A percentile compares a stretch with the other conserved stretches of the same genome.
These are phyloP conservation scores for Vanessa cardui DNA, from an alignment of 2,888 invertebrate genomes.

Conservation along the genomic window DNA sequence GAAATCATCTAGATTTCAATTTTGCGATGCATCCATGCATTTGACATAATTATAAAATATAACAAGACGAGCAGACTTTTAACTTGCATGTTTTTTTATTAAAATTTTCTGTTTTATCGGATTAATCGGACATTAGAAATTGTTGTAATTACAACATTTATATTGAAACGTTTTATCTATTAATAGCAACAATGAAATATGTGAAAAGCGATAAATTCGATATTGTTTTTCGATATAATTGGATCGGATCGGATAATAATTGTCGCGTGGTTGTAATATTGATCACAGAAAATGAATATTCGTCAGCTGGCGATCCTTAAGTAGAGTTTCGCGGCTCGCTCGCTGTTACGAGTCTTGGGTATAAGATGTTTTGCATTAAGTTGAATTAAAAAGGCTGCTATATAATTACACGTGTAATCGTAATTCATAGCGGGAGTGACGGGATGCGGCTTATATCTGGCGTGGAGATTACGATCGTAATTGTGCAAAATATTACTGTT, in stretches of 20 bases:
- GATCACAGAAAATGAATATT: constrained; percentile 22
- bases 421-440: constrained; percentile 52
- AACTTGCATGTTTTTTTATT: constrained; percentile 1
- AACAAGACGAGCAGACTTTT: neutral
- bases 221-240: constrained; percentile 15
- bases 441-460: constrained; percentile 58
- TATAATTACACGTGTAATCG: constrained; percentile 50
- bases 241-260: constrained; percentile 18
- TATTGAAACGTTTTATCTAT: neutral
- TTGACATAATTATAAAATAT: constrained; percentile 14
- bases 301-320: constrained; percentile 23
- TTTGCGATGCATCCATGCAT: constrained; percentile 19
- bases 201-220: neutral
- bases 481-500: constrained; percentile 72
- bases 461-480: constrained; percentile 68
- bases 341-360: neutral
- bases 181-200: neutral
- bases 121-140: neutral
- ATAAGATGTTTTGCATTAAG: constrained; percentile 40
- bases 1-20: constrained; percentile 35
- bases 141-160: no score
- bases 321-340: constrained; percentile 11
- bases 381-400: constrained; percentile 45
- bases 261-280: constrained; percentile 22
- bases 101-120: neutral